phyloP scores from a whole-genome alignment of 2,113 vertebrate genomes.

The Crotalus tigris region DNA sequence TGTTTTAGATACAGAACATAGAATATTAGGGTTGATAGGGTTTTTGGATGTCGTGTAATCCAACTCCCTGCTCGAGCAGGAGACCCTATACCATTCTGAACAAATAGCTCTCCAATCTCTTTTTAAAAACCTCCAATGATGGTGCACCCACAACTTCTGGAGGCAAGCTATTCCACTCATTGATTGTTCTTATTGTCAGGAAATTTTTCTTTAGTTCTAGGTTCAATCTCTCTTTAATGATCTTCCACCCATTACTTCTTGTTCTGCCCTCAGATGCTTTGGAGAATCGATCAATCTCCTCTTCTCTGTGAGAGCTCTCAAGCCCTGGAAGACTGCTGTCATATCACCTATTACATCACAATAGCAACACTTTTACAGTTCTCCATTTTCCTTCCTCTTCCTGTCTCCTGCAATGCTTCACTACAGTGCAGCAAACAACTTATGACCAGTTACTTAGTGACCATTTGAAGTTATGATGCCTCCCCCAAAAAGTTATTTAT shows the following conservation, averaged over 20 bases:
- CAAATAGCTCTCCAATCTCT: background rate
- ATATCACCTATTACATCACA: background rate
- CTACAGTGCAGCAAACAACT: background rate
- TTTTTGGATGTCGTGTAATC: background rate
- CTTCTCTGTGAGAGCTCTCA: background rate
- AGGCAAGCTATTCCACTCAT: background rate
- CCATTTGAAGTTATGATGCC: too few species aligned
- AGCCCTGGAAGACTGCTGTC: background rate
- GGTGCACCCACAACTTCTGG: background rate
- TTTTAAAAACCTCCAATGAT: background rate
- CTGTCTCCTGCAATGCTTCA: background rate
- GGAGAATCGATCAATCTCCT: background rate
- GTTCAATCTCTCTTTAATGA: background rate
- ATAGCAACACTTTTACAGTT: background rate
- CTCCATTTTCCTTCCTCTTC: background rate
- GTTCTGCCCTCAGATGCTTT: background rate
- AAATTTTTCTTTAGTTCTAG: background rate
- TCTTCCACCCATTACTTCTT: background rate
- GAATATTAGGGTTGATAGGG: background rate
- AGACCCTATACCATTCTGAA: background rate
- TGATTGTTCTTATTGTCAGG: background rate
- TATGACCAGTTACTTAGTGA: background rate
- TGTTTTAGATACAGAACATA: background rate
- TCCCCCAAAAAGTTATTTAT: too few species aligned
- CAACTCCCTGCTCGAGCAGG: background rate